A percentile compares a stretch with the other conserved stretches of the same genome.
phyloP scores from a whole-genome alignment of 92 coral and sea anemone genomes.

The Parazoanthus swiftii region DNA sequence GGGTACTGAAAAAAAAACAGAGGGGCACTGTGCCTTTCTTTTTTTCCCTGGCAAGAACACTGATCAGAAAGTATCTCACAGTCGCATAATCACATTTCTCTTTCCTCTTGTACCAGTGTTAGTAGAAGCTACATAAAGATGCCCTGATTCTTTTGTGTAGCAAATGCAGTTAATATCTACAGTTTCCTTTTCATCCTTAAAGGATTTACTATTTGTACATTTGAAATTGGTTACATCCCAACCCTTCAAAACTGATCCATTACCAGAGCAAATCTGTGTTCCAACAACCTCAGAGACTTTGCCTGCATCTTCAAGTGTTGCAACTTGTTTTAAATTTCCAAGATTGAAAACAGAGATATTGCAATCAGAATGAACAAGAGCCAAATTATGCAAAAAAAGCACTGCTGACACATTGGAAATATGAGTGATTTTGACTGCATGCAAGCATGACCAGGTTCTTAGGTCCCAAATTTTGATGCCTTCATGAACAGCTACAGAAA shows the following conservation, averaged over 20 bases:
- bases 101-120: conserved; percentile 38
- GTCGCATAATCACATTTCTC: conserved; percentile 57
- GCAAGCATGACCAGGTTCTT: conserved; percentile 75
- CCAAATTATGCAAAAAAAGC: conserved; percentile 58
- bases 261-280: conserved; percentile 47
- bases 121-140: conserved; percentile 57
- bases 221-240: conserved; percentile 58
- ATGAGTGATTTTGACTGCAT: conserved; percentile 52
- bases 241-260: conserved; percentile 46
- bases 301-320: conserved; percentile 59
- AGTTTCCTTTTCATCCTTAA: conserved; percentile 48
- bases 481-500: conserved; percentile 78
- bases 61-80: neutral
- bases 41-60: too few species aligned
- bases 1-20: too few species aligned
- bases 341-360: conserved; percentile 69
- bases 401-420: conserved; percentile 43
- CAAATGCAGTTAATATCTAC: conserved; percentile 54
- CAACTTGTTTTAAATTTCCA: conserved; percentile 78
- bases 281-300: conserved; percentile 55
- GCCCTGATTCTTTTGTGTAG: conserved; percentile 57
- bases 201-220: conserved; percentile 49
- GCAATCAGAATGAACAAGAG: conserved; percentile 60
- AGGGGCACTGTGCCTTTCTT: too few species aligned
- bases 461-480: conserved; percentile 88